Conservation (phyloP, 1,140 invertebrate genomes). For the Papilio helenus region DNA sequence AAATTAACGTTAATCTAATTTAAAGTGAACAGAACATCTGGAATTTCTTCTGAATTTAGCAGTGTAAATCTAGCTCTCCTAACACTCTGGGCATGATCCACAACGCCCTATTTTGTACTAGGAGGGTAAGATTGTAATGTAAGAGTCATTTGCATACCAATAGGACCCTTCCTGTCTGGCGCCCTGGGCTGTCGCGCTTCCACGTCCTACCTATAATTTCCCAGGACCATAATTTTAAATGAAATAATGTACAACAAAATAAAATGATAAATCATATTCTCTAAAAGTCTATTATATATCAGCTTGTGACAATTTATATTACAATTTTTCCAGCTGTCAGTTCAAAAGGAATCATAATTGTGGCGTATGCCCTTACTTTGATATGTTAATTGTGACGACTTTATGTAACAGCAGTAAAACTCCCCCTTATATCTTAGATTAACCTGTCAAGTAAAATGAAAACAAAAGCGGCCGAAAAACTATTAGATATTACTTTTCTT, state of each 20-base stretch:
- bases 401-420: not conserved
- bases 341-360: not conserved
- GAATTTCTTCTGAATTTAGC: no score
- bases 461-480: not conserved
- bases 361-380: not conserved
- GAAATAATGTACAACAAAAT: no score
- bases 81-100: no score
- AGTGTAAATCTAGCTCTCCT: no score
- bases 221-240: no score
- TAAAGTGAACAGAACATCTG: no score
- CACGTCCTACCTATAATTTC: no score
- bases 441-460: slow-evolving; percentile 18
- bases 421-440: not conserved
- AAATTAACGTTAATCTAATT: not conserved
- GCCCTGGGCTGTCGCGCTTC: no score
- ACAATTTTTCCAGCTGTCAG: not conserved
- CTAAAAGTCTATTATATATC: not conserved
- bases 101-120: no score
- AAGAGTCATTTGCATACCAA: no score
- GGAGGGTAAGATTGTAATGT: no score
- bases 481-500: slow-evolving; percentile 10
- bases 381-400: slow-evolving; percentile 19
- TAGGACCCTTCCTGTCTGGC: no score
- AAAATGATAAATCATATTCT: not conserved
- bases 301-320: not conserved